Evolutionary conservation across 1,140 invertebrate species (phyloP).

Genomic region (Lepeophtheirus salmonis): DNA sequence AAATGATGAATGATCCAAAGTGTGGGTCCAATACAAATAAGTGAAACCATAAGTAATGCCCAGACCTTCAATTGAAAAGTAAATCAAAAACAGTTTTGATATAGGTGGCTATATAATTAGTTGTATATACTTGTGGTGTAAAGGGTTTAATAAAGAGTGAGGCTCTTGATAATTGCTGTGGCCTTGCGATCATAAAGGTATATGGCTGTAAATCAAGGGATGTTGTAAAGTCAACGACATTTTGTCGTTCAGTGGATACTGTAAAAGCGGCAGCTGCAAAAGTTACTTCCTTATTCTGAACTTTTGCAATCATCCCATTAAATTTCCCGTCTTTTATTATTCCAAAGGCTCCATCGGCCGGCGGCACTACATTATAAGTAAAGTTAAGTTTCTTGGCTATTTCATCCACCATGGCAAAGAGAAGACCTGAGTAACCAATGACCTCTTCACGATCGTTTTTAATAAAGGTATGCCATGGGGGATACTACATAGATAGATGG

Average conservation of each 20-base stretch:
- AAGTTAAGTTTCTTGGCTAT: constrained; percentile 61
- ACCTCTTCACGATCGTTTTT: constrained; percentile 35
- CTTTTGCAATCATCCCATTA: constrained; percentile 25
- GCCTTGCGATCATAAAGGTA: constrained; percentile 49
- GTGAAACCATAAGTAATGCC: constrained; percentile 47
- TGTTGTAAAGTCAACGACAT: constrained; percentile 52
- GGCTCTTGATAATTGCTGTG: constrained; percentile 50
- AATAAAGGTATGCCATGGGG: constrained; percentile 56
- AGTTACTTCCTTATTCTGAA: constrained; percentile 33
- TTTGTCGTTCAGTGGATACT: constrained; percentile 38
- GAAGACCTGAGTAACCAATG: constrained; percentile 40
- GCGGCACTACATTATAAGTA: constrained; percentile 31
- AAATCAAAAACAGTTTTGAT: too few species aligned
- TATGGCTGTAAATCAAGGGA: constrained; percentile 57
- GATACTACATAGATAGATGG: constrained; percentile 39
- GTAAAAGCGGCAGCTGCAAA: constrained; percentile 51
- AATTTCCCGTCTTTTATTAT: constrained; percentile 20
- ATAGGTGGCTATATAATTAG: too few species aligned
- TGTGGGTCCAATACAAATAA: constrained; percentile 52
- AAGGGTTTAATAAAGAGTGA: constrained; percentile 68
- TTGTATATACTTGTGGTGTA: constrained; percentile 28
- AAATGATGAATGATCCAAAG: constrained; percentile 51
- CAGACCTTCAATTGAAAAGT: constrained; percentile 46
- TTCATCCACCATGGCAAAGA: constrained; percentile 58
- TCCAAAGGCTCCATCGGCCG: constrained; percentile 18